A percentile compares a stretch with the other conserved stretches of the same genome.
Conservation (phyloP, 2,888 invertebrate genomes). For the Ophion costatus region DNA sequence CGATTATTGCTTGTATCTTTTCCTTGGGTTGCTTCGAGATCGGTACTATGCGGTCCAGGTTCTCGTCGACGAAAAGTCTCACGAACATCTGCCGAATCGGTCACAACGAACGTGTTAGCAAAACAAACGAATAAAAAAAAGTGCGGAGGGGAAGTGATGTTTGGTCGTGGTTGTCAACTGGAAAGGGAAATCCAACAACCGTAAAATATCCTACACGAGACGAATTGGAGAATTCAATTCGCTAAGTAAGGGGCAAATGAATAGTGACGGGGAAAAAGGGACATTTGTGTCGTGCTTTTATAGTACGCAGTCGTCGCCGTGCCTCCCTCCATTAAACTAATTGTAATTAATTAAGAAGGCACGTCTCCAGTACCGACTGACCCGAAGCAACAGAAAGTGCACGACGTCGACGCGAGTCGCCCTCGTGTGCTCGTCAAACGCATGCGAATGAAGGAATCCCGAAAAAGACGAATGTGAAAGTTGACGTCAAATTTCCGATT, state of each 20-base stretch:
- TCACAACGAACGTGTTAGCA: conserved; percentile 51
- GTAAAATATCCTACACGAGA: conserved; percentile 39
- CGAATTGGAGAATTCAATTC: conserved; percentile 59
- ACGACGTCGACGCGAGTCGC: conserved; percentile 26
- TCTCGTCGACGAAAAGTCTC: conserved; percentile 97
- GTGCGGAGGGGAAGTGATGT: conserved; percentile 38
- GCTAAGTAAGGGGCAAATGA: conserved; percentile 26
- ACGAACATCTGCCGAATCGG: conserved; percentile 94
- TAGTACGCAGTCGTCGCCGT: conserved; percentile 52
- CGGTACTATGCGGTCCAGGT: conserved; percentile 97
- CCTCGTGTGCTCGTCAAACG: conserved; percentile 27
- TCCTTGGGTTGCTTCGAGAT: conserved; percentile 99
- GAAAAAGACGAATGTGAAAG: not conserved
- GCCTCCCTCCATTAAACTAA: conserved; percentile 80
- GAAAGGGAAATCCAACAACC: conserved; percentile 38
- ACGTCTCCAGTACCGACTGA: conserved; percentile 56
- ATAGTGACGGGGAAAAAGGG: not conserved
- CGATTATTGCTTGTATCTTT: conserved; percentile 98
- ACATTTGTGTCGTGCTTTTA: conserved; percentile 38
- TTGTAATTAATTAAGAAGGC: conserved; percentile 82
- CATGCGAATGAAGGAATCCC: conserved; percentile 42
- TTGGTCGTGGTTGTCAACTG: conserved; percentile 29
- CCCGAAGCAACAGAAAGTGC: conserved; percentile 17
- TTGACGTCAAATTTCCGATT: not conserved
- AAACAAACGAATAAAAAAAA: conserved; percentile 44